Evolutionary conservation across 2,888 invertebrate species (phyloP).

Genomic region (Myopa tessellatipennis): DNA sequence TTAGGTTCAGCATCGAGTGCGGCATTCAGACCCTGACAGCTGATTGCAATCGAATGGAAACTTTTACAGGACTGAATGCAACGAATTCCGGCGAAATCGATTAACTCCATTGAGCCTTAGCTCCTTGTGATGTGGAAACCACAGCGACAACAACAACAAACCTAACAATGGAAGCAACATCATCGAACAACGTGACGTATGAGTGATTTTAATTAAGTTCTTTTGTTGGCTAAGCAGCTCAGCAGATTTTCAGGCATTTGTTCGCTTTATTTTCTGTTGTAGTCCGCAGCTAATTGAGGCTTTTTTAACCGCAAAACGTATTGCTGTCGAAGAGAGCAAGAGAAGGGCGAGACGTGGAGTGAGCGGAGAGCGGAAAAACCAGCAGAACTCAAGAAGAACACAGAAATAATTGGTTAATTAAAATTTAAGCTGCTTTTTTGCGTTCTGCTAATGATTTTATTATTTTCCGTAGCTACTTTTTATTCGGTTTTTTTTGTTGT

Average conservation of each 20-base stretch:
- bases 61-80: background rate
- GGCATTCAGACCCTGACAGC: too few species aligned
- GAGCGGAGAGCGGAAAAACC: background rate
- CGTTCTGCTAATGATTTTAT: conserved; percentile 11
- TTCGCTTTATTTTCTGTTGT: background rate
- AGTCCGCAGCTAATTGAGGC: background rate
- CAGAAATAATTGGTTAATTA: conserved; percentile 24
- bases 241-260: background rate
- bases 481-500: background rate
- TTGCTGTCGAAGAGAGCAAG: background rate
- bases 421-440: conserved; percentile 29
- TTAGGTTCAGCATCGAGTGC: too few species aligned
- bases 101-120: background rate
- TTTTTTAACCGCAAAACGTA: background rate
- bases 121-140: background rate
- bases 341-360: background rate
- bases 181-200: background rate
- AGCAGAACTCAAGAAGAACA: background rate
- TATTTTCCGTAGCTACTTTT: background rate
- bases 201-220: conserved; percentile 13
- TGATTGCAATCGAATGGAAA: background rate
- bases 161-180: too few species aligned
- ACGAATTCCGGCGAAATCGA: background rate
- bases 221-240: background rate
- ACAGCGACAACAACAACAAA: background rate